Base-by-base conservation (phyloP, 2,113 vertebrate species). In the Podarcis raffonei region DNA sequence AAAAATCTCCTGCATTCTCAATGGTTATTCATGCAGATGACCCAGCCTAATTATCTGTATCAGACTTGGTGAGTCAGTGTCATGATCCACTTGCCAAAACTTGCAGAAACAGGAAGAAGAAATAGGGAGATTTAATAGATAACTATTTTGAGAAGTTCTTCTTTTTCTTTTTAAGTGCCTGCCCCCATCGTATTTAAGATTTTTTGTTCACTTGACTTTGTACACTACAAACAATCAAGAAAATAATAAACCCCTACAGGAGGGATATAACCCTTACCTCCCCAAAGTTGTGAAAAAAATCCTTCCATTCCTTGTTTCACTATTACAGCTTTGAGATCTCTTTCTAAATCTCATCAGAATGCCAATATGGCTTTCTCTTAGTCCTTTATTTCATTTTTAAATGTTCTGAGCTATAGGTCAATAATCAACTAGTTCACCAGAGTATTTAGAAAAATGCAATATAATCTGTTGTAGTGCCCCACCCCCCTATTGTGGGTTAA, bases 11-110 rank as follows among this genome's bases (percentile, higher is more conserved):
- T 92, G 79, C 82, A 91, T 93, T 93, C 78, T 92, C 86, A 79
- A 75, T 66, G 87, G 87, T 91, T 81, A 84, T 84, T 95, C 83
- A 80, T 66, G 80, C 66, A 83, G 90, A 86, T 78, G 88, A 91
- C 86, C 86, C 80, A 91, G 91, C 86, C 89, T 94, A 93, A 95
- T 93, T 94, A 90, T 91, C 93, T 94, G 90, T 84, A 80, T 93
- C 85, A 87, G 68, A 95, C 89, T 0, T 0, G 81, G 91, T 66
- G 30, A 80, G 91, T 3, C 81, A 30, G 37, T 42, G 85, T 81
- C 87, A 86, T 69, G 89, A 42, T 86, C 92, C 79, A 77, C 84
- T 30, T 25, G 37, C 27, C 76, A 81, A 75, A 90, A 75, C 65
- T 84, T 85, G 78, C 68, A 93, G 89, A 81, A 48, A 3, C 83